A percentile compares a stretch with the other conserved stretches of the same genome.
Evolutionary conservation across 2,113 vertebrate species (phyloP).

Genomic region (mouse (Mus musculus)): DNA sequence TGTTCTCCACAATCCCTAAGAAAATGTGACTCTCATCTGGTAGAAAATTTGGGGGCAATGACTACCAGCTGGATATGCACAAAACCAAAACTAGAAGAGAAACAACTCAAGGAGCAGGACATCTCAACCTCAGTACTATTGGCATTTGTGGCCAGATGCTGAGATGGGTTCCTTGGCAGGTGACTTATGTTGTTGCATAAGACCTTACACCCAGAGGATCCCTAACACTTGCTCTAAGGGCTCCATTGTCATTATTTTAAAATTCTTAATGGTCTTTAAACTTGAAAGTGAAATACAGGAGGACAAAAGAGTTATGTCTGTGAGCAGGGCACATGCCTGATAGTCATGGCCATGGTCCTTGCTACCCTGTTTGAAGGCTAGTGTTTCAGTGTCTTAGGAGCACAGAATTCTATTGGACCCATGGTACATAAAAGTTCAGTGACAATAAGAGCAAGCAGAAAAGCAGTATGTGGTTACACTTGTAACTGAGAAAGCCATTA

Average conservation of each 20-base stretch:
- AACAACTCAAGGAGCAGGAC: too few species aligned
- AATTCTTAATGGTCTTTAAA: background rate
- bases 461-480: background rate
- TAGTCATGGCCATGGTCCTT: background rate
- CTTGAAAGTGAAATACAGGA: background rate
- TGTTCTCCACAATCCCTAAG: too few species aligned
- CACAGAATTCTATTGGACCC: too few species aligned
- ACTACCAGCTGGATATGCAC: background rate
- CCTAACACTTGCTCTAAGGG: background rate
- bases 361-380: background rate
- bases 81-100: too few species aligned
- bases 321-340: background rate
- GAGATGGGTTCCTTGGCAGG: background rate
- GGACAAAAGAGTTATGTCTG: background rate
- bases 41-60: background rate
- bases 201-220: background rate
- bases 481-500: too few species aligned
- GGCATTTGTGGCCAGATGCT: background rate
- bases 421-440: background rate
- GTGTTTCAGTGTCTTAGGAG: background rate
- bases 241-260: background rate
- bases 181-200: background rate
- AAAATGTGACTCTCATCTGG: background rate
- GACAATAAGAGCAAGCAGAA: too few species aligned
- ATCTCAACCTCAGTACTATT: background rate